Evolutionary conservation across 2,888 invertebrate species (phyloP), one percentile per base, ranked within the genome.

Genomic region (Caenorhabditis sp.): DNA sequence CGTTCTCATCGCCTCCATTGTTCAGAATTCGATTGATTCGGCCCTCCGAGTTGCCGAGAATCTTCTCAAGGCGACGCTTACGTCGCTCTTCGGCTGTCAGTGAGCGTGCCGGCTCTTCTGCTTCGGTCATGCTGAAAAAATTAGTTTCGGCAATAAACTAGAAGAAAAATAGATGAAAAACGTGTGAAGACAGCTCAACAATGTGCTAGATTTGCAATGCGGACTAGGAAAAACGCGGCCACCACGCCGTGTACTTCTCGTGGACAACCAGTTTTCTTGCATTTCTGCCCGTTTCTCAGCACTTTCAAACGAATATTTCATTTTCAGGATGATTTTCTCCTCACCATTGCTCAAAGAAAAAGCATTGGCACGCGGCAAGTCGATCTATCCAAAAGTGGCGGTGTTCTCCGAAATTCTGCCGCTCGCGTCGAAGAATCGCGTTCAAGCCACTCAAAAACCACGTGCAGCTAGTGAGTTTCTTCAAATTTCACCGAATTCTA

Each of bases 361-460:
- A 26, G 81, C 82, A 9, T 37, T 83, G 39, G 80, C 84, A 1
- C 66, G 70, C 13, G 79, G 81, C 17, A 62, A 75, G 43, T 59
- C 78, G 20, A 72, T 81, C 8, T 84, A 83, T 39, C 83, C 83
- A 2, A 83, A 83, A 59, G 73, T 82, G 2, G 62, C 72, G n/a
- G 71, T 78, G 5, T 86, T 83, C 76, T 82, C 82, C 15, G 86
- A 86, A 76, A 81, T 86, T 46, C 43, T 85, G 32, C 86, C 86
- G 17, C 73, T 86, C 9, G 81, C 82, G 9, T 80, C 82, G 32
- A 86, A 86, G 52, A 83, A 86, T 73, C 62, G 76, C n/a, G 82
- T 86, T 22, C 65, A 72, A 45, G 71, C 68, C 8, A 76, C 72
- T 13, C 78, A 81, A 62, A 77, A 73, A 32, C 52, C 65, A 37